Percentiles rank a stretch among this genome's conserved stretches.
These are phyloP conservation scores for Tridacna gigas DNA, from an alignment of 2,888 invertebrate species.

Conservation along the genomic window DNA sequence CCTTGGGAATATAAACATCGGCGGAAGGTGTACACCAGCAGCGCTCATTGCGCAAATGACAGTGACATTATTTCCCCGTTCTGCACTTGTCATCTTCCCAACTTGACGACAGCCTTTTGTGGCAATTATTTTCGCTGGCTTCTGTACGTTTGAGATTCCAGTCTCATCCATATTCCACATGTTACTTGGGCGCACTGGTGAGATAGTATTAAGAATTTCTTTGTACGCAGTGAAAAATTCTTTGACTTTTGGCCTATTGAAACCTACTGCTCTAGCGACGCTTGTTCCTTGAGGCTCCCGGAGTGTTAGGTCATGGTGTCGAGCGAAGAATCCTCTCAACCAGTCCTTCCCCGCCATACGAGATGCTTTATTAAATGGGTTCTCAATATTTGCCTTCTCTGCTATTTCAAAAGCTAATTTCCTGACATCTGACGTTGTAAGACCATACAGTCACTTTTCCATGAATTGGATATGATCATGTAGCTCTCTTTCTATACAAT, in stretches of 20 bases:
- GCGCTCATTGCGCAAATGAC: conserved; percentile 65
- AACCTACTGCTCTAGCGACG: too few relatives aligned
- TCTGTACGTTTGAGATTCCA: too few relatives aligned
- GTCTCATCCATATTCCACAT: too few relatives aligned
- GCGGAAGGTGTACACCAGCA: conserved; percentile 62
- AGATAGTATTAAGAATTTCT: not conserved
- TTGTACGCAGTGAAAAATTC: conserved; percentile 31
- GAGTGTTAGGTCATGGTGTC: conserved; percentile 2
- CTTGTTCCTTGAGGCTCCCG: conserved; percentile 9
- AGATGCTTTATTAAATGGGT: conserved; percentile 5
- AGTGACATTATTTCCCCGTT: conserved; percentile 50
- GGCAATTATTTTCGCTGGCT: conserved; percentile 29
- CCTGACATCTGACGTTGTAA: too few relatives aligned
- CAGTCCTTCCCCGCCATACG: conserved; percentile 21
- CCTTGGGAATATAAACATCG: conserved; percentile 76
- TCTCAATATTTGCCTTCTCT: too few relatives aligned
- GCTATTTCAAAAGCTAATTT: too few relatives aligned
- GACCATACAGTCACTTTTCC: too few relatives aligned
- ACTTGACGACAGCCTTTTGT: conserved; percentile 14
- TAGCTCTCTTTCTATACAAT: conserved; percentile 8
- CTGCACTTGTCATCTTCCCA: conserved; percentile 39
- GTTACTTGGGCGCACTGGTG: conserved; percentile 8
- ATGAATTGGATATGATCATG: too few relatives aligned
- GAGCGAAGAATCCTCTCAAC: conserved; percentile 9
- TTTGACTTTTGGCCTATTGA: too few relatives aligned